A percentile compares a stretch with the other conserved stretches of the same genome.
Evolutionary conservation across 2,797 vertebrate genomes (phyloP).

Genomic region (Typhlichthys eigenmanni): DNA sequence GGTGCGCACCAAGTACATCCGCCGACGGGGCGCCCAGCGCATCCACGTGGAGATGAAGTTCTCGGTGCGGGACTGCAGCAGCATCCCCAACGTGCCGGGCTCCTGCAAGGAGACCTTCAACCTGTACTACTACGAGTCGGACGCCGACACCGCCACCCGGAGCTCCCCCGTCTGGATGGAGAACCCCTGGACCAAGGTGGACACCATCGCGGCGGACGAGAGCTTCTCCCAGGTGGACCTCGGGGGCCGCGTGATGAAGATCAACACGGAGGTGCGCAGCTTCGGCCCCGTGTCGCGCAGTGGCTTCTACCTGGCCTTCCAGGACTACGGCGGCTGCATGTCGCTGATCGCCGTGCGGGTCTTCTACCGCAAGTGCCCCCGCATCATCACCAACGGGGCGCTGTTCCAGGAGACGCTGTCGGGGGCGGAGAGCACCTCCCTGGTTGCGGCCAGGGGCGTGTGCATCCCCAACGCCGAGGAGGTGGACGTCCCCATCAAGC

Average conservation of each 20-base stretch:
- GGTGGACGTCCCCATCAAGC: constrained; percentile 96
- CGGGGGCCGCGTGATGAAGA: constrained; percentile 96
- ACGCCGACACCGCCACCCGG: constrained; percentile 88
- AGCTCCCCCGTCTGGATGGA: constrained; percentile 96
- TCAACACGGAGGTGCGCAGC: constrained; percentile 96
- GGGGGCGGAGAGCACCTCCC: constrained; percentile 93
- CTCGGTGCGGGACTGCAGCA: constrained; percentile 96
- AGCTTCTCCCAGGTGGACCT: constrained; percentile 98
- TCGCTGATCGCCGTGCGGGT: constrained; percentile 94
- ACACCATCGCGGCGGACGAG: constrained; percentile 96
- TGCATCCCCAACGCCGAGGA: constrained; percentile 96
- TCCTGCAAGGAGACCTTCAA: constrained; percentile 99
- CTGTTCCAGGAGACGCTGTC: constrained; percentile 95
- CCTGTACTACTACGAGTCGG: constrained; percentile 94
- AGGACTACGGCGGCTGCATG: constrained; percentile 98
- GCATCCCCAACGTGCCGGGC: constrained; percentile 94
- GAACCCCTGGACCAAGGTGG: constrained; percentile 98
- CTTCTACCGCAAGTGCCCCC: constrained; percentile 96
- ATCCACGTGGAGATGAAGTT: constrained; percentile 99
- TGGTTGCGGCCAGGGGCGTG: constrained; percentile 91
- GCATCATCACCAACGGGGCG: constrained; percentile 90
- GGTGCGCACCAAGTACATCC: constrained; percentile 96
- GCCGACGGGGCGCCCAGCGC: constrained; percentile 89
- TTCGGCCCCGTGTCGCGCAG: constrained; percentile 94
- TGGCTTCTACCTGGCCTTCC: constrained; percentile 96